These are phyloP conservation scores for Parelbella ahira DNA, from an alignment of 2,888 invertebrate genomes.

Conservation along the genomic window DNA sequence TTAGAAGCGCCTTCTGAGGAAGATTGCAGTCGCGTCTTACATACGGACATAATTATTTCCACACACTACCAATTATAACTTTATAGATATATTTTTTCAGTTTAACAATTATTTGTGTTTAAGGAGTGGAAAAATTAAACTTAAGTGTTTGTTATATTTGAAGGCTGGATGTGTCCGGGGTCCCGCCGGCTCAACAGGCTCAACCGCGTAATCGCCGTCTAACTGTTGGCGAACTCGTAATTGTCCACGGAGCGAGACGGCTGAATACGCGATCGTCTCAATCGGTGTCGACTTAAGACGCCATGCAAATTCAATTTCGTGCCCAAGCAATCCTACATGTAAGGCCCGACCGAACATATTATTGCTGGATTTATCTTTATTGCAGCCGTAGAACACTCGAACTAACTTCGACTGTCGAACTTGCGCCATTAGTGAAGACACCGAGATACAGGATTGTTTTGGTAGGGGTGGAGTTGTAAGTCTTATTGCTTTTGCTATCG, in stretches of 20 bases:
- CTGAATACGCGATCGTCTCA: constrained; percentile 56
- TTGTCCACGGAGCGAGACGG: constrained; percentile 59
- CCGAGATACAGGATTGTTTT: constrained; percentile 79
- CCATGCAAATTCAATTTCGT: constrained; percentile 80
- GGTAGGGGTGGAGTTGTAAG: constrained; percentile 77
- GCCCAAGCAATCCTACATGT: constrained; percentile 73
- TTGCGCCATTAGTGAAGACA: constrained; percentile 79
- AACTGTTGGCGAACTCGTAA: constrained; percentile 62
- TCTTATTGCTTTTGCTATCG: constrained; percentile 77
- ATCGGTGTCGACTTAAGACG: constrained; percentile 75
- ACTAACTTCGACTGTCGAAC: constrained; percentile 80
- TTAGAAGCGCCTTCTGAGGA: constrained; percentile 60
- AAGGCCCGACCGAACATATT: constrained; percentile 78
- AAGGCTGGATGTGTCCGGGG: constrained; percentile 28
- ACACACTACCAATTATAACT: too few relatives aligned
- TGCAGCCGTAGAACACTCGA: constrained; percentile 77
- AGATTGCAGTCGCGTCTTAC: constrained; percentile 64
- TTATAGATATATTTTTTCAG: too few relatives aligned
- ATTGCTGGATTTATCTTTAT: constrained; percentile 81
- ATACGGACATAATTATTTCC: constrained; percentile 36
- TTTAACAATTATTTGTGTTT: too few relatives aligned
- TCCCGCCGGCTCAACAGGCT: constrained; percentile 49
- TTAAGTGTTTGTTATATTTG: too few relatives aligned
- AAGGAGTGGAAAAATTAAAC: constrained; percentile 29
- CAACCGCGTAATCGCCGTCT: constrained; percentile 54